These are phyloP conservation scores for Urosaurus nigricauda DNA, from an alignment of 2,797 vertebrate species.

Conservation along the genomic window DNA sequence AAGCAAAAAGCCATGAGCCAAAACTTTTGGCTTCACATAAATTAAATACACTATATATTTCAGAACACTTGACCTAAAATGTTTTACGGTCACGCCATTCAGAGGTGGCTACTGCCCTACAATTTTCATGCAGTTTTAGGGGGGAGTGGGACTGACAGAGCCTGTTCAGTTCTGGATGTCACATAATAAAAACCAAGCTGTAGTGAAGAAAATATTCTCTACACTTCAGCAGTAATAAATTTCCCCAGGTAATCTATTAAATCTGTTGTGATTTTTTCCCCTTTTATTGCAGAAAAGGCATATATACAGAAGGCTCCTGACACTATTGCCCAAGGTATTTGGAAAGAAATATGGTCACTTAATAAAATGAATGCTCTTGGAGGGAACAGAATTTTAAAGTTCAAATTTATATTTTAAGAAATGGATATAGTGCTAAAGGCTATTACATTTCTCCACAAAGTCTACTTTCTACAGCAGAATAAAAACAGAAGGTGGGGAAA, in stretches of 20 bases:
- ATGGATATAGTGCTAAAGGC: background rate
- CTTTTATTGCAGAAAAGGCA: background rate
- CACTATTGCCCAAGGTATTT: slow-evolving; percentile 19
- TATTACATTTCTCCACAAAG: slow-evolving; percentile 5
- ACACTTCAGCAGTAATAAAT: slow-evolving; percentile 23
- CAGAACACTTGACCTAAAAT: background rate
- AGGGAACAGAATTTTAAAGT: slow-evolving; percentile 11
- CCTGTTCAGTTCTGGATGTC: background rate
- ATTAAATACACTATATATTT: slow-evolving; percentile 28
- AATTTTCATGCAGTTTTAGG: background rate
- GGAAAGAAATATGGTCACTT: slow-evolving; percentile 21
- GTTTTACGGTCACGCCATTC: background rate
- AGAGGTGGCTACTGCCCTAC: background rate
- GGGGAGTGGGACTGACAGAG: background rate
- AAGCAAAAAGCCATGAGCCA: background rate
- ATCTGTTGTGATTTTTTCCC: background rate
- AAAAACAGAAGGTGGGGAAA: background rate
- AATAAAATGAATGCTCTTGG: slow-evolving; percentile 40
- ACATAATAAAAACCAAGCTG: slow-evolving; percentile 13
- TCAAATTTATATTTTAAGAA: slow-evolving; percentile 28
- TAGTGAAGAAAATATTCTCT: slow-evolving; percentile 21
- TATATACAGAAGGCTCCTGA: background rate
- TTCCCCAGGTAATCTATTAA: slow-evolving; percentile 44
- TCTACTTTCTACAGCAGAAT: background rate
- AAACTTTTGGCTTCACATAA: background rate